Percentiles rank a stretch among this genome's conserved stretches.
These are phyloP conservation scores for Sacculina carcini DNA, from an alignment of 2,888 invertebrate genomes.

Conservation along the genomic window DNA sequence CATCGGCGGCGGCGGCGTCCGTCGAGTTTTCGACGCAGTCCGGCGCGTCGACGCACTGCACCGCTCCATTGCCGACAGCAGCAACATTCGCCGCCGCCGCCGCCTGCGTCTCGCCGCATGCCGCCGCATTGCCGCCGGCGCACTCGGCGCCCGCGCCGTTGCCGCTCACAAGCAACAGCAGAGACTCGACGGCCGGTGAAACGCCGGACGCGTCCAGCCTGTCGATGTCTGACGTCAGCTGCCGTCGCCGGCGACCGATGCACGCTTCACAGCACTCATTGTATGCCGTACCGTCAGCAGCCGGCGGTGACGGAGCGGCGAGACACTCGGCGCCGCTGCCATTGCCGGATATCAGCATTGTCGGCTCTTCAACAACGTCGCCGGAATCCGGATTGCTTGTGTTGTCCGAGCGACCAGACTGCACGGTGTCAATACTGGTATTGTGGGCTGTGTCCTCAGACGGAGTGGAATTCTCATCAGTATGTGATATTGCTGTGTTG, in stretches of 20 bases:
- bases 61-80: neutral
- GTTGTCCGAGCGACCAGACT: no score
- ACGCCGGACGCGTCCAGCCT: conserved; percentile 18
- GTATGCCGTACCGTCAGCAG: neutral
- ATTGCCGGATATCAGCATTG: conserved; percentile 39
- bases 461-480: no score
- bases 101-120: neutral
- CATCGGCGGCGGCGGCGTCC: conserved; percentile 5
- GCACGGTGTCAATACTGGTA: no score
- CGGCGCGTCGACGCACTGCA: neutral
- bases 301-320: neutral
- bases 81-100: conserved; percentile 4
- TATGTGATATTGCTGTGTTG: no score
- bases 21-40: conserved; percentile 9
- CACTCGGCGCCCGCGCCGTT: conserved; percentile 44
- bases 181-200: conserved; percentile 45
- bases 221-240: neutral
- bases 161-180: conserved; percentile 38
- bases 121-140: conserved; percentile 35
- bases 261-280: no score
- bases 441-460: no score
- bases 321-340: conserved; percentile 17
- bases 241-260: no score
- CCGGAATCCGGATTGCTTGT: no score
- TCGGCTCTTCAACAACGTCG: conserved; percentile 43